Conservation (phyloP, 2,113 vertebrate species). For the Lanius collurio region DNA sequence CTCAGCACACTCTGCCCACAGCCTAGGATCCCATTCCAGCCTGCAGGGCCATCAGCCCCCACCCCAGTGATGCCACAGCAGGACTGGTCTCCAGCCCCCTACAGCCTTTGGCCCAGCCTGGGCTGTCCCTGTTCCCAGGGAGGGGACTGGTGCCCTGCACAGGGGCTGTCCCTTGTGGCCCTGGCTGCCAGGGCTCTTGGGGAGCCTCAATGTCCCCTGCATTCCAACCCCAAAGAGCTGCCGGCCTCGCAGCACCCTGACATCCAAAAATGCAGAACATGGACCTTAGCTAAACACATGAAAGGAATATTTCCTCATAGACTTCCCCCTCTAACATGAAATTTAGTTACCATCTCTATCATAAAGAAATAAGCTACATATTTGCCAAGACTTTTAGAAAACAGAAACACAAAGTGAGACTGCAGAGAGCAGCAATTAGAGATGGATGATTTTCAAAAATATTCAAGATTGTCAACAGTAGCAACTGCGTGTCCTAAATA, state of each 20-base stretch:
- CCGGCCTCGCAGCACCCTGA: accelerated
- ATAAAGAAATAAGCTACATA: background rate
- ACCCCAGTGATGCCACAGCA: accelerated
- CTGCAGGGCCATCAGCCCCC: background rate
- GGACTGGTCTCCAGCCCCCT: background rate
- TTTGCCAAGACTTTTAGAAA: background rate
- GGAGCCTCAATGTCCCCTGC: accelerated
- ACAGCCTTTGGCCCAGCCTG: background rate
- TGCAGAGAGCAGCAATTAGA: background rate
- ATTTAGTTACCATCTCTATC: background rate
- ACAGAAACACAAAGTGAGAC: background rate
- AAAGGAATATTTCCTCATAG: background rate
- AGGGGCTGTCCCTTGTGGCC: background rate
- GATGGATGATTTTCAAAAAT: constrained; percentile 10
- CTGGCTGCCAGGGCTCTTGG: background rate
- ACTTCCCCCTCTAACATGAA: background rate
- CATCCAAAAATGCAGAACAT: background rate
- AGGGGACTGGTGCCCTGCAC: background rate
- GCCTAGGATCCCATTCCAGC: background rate
- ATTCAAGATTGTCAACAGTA: background rate
- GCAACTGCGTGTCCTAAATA: background rate
- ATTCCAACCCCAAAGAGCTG: accelerated
- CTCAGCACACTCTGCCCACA: accelerated
- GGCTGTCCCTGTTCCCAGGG: background rate
- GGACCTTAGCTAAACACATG: background rate